Evolutionary conservation across 2,113 vertebrate species (phyloP).

Genomic region (Forbesichthys agassizii): DNA sequence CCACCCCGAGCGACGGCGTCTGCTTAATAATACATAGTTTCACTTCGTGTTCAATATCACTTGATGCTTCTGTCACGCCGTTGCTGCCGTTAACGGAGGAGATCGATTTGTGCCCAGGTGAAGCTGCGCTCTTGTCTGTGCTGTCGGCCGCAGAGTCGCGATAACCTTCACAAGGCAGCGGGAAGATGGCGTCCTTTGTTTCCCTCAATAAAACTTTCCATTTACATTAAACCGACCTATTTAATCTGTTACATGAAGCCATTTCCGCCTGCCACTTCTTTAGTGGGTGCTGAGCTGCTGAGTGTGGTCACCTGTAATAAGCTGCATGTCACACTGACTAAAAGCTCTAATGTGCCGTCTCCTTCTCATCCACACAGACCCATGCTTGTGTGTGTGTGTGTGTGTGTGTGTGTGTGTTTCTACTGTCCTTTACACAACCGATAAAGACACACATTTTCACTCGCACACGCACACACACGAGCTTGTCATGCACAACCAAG

Average conservation of each 20-base stretch:
- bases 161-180: slow-evolving; percentile 47
- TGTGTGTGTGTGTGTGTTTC: background rate
- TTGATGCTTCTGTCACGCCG: too few species aligned
- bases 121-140: slow-evolving; percentile 5
- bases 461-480: background rate
- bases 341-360: slow-evolving; percentile 55
- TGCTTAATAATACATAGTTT: too few species aligned
- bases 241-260: slow-evolving; percentile 45
- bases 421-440: too few species aligned
- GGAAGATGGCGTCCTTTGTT: slow-evolving; percentile 9
- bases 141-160: slow-evolving; percentile 16
- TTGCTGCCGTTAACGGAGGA: slow-evolving; percentile 46
- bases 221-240: slow-evolving; percentile 41
- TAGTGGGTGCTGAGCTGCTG: slow-evolving; percentile 29
- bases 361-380: slow-evolving; percentile 27
- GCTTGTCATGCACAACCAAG: too few species aligned
- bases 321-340: slow-evolving; percentile 30
- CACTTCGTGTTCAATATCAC: too few species aligned
- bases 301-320: slow-evolving; percentile 54
- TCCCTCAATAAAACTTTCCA: slow-evolving; percentile 6
- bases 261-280: slow-evolving; percentile 32
- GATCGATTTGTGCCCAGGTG: slow-evolving; percentile 45
- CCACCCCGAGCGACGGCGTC: too few species aligned
- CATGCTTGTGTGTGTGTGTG: slow-evolving; percentile 4
- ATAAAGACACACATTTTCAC: background rate